Evolutionary conservation across 2,888 invertebrate species (phyloP).

Genomic region (Lasioglossum figueresi): DNA sequence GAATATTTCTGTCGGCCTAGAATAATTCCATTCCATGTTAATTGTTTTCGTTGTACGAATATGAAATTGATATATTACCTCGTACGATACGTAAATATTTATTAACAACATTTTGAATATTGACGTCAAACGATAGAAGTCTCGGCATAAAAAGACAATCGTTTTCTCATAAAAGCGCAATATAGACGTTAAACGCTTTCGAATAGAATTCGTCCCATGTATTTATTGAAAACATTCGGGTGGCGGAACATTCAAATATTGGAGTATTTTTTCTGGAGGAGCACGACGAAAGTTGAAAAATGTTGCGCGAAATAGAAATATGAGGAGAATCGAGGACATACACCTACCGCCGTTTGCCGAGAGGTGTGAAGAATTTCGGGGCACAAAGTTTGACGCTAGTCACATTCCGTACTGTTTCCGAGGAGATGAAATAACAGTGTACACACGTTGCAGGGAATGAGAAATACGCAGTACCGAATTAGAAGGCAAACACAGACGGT

Average conservation of each 20-base stretch:
- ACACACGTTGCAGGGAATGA: neutral
- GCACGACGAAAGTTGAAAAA: neutral
- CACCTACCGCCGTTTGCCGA: neutral
- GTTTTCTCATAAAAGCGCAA: too few relatives aligned
- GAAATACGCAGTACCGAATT: neutral
- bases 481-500: neutral
- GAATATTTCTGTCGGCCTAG: too few relatives aligned
- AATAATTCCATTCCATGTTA: too few relatives aligned
- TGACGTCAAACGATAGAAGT: too few relatives aligned
- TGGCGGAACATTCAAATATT: neutral
- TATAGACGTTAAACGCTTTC: neutral
- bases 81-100: too few relatives aligned
- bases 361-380: neutral
- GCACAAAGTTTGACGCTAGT: neutral
- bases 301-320: neutral
- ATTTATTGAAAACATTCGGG: neutral
- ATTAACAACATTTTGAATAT: too few relatives aligned
- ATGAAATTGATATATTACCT: too few relatives aligned
- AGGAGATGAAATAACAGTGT: neutral
- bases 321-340: neutral
- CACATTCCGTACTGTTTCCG: neutral
- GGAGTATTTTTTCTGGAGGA: neutral
- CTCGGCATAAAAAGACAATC: too few relatives aligned
- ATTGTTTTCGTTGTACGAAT: too few relatives aligned
- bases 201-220: neutral